These are phyloP conservation scores for Lytechinus variegatus DNA, from an alignment of 35 echinoderm and acorn worm species.

Conservation along the genomic window DNA sequence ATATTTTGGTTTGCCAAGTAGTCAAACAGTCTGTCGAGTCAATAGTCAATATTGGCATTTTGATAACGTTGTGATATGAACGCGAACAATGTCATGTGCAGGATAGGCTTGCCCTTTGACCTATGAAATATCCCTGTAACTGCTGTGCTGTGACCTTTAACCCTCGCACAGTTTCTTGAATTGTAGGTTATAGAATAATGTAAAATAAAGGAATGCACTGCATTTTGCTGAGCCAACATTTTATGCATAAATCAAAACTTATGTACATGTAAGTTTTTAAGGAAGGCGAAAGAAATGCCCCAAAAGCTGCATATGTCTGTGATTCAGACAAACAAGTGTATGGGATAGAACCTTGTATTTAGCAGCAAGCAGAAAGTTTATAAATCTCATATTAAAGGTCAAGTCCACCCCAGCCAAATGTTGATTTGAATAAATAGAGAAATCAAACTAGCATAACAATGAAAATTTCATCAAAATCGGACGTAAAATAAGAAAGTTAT, in stretches of 20 bases:
- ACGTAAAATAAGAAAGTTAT: no score
- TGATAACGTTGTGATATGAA: conserved; percentile 30
- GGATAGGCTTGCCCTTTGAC: conserved; percentile 9
- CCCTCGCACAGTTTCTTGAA: conserved; percentile 2
- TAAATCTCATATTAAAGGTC: no score
- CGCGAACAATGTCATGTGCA: conserved; percentile 20
- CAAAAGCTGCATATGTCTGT: neutral
- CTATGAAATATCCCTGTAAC: neutral
- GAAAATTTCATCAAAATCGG: no score
- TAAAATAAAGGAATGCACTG: neutral
- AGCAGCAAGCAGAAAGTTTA: no score
- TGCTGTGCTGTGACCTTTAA: conserved; percentile 11
- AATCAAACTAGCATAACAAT: no score
- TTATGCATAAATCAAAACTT: neutral
- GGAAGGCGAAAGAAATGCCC: neutral
- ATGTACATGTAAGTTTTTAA: neutral
- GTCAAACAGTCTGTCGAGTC: conserved; percentile 26
- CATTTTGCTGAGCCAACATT: conserved; percentile 37
- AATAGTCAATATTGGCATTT: conserved; percentile 25
- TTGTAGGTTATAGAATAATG: neutral
- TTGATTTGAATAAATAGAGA: no score
- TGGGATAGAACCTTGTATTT: no score
- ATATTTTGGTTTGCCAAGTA: conserved; percentile 15
- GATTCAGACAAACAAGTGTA: no score
- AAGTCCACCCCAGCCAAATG: no score